phyloP scores from a whole-genome alignment of 1,140 invertebrate species.

The Saccostrea echinata region DNA sequence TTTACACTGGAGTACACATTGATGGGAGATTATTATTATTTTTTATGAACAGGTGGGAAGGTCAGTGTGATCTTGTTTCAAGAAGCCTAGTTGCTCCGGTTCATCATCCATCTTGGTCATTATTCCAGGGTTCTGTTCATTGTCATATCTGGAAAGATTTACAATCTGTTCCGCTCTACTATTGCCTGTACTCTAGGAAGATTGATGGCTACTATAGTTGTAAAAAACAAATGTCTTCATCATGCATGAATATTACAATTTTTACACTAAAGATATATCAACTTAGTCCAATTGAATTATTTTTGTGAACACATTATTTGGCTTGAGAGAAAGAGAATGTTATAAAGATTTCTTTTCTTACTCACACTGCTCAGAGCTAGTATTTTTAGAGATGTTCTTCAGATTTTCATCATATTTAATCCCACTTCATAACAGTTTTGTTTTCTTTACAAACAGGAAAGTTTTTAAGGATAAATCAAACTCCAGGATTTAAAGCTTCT shows the following conservation, averaged over 20 bases:
- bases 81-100: background rate
- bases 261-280: background rate
- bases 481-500: background rate
- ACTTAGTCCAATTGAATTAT: background rate
- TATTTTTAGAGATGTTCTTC: background rate
- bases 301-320: background rate
- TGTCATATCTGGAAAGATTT: constrained; percentile 12
- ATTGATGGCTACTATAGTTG: background rate
- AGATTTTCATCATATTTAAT: constrained; percentile 2
- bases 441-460: background rate
- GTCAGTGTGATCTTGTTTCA: background rate
- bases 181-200: background rate
- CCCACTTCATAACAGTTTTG: constrained; percentile 12
- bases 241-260: background rate
- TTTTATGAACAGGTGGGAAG: background rate
- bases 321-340: background rate
- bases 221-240: background rate
- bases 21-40: background rate
- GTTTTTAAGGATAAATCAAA: background rate
- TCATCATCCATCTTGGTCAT: constrained; percentile 4
- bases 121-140: background rate
- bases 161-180: background rate
- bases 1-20: background rate
- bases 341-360: background rate
- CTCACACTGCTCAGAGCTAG: background rate